Evolutionary conservation across 2,797 vertebrate species (phyloP), one percentile per base, ranked within the genome.

Genomic region (Pempheris klunzingeri): DNA sequence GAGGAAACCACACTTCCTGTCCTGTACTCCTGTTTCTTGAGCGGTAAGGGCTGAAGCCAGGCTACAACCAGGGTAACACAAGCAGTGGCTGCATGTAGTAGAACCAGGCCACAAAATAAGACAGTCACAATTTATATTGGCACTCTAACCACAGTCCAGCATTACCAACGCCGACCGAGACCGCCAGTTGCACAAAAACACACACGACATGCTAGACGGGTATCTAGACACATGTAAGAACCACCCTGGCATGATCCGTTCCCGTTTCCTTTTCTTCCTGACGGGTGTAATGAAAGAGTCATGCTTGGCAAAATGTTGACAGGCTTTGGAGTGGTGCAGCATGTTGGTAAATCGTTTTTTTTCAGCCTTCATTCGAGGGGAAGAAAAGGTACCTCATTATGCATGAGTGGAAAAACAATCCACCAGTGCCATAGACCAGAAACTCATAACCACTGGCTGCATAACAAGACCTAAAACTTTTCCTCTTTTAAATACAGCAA

Each of bases 1-100:
- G 77, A 81, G 91, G 88, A 92, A 92, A 90, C 75, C 75, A 71
- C 74, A 73, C 83, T 92, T 93, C 89, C 89, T 83, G 83, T 76
- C 69, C 71, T 82, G 59, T 68, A 62, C 90, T 90, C 77, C 74
- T 63, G 81, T 86, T 86, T 84, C 80, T 79, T n/a, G 63, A 74
- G 81, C 55, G 9, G 74, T 78, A 59, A 71, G 44, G 73, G 65
- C 54, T 61, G 57, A 71, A 63, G 87, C 85, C 82, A 71, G 81
- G 70, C 71, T 67, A 60, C n/a, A 7, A 49, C 87, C 77, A 60
- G 52, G 64, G 72, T 76, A 78, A 38, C 52, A 55, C 54, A 60
- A 74, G 57, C 77, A 43, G 77, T 55, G 69, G 80, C 63, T 68
- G 74, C 80, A 68, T 79, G 81, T 76, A 78, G 76, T 65, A 66